A percentile compares a stretch with the other conserved stretches of the same genome.
phyloP scores from a whole-genome alignment of 2,113 vertebrate species.

The Nycticebus coucang region DNA sequence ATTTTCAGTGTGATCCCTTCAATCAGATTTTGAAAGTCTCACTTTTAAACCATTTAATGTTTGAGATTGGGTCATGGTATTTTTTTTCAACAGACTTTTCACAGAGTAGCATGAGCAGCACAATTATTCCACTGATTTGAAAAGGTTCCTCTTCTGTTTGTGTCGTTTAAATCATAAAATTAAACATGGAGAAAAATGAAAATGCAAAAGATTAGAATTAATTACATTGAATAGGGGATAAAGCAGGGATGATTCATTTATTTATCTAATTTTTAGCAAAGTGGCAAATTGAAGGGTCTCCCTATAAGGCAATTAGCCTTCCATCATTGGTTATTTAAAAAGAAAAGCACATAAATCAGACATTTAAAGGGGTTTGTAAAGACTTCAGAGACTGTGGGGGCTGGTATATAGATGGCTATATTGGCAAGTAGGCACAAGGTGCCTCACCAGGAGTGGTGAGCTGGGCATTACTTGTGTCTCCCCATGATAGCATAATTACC shows the following conservation, averaged over 20 bases:
- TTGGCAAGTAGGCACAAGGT: neutral
- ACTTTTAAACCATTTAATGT: constrained; percentile 82
- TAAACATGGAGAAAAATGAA: constrained; percentile 81
- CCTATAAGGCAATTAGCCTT: constrained; percentile 59
- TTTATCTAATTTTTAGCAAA: constrained; percentile 74
- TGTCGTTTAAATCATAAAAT: constrained; percentile 79
- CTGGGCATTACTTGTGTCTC: neutral
- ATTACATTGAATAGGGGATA: constrained; percentile 73
- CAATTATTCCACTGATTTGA: constrained; percentile 81
- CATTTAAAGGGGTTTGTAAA: constrained; percentile 59
- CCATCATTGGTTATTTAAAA: constrained; percentile 64
- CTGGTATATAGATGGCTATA: neutral
- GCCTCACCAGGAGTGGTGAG: neutral
- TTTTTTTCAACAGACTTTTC: constrained; percentile 71
- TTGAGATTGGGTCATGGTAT: constrained; percentile 73
- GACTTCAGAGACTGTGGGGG: neutral
- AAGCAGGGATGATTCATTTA: constrained; percentile 53
- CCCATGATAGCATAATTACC: neutral
- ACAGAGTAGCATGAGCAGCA: constrained; percentile 73
- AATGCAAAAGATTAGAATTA: constrained; percentile 77
- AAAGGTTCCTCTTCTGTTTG: constrained; percentile 80
- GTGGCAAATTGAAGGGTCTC: constrained; percentile 55
- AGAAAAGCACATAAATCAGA: constrained; percentile 59
- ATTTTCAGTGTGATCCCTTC: constrained; percentile 82
- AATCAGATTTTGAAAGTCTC: constrained; percentile 79